Evolutionary conservation across 2,797 vertebrate genomes (phyloP).

Genomic region (Chelmon rostratus): DNA sequence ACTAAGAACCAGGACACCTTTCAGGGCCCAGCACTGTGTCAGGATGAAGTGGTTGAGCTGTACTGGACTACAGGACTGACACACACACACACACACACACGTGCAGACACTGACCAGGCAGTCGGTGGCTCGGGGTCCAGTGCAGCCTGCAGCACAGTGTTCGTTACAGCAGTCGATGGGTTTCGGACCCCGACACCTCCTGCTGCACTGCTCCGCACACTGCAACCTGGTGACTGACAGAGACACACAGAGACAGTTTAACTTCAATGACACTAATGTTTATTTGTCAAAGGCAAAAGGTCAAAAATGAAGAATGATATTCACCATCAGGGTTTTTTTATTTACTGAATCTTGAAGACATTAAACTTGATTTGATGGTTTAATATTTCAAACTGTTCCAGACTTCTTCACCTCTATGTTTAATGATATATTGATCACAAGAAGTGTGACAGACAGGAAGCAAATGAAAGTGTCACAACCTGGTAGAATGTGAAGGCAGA

Average conservation of each 20-base stretch:
- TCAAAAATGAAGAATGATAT: neutral
- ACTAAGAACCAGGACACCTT: too few species aligned
- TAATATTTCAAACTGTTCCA: neutral
- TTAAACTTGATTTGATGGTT: neutral
- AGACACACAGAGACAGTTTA: neutral
- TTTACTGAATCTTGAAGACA: too few species aligned
- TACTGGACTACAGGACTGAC: too few species aligned
- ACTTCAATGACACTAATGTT: neutral
- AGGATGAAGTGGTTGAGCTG: too few species aligned
- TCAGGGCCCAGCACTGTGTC: too few species aligned
- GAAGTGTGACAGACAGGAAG: too few species aligned
- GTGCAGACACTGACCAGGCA: constrained; percentile 88
- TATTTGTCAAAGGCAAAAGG: neutral
- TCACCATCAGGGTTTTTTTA: too few species aligned
- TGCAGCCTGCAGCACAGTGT: constrained; percentile 94
- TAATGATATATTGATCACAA: too few species aligned
- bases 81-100: constrained; percentile 3
- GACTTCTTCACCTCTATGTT: too few species aligned
- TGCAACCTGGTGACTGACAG: constrained; percentile 89
- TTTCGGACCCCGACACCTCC: constrained; percentile 89
- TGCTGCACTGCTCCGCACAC: constrained; percentile 94
- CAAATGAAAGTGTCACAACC: too few species aligned
- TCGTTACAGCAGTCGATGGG: constrained; percentile 94
- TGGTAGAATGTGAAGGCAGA: too few species aligned
- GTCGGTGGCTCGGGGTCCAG: constrained; percentile 90